phyloP scores from a whole-genome alignment of 2,113 vertebrate species.

The Lophius piscatorius region DNA sequence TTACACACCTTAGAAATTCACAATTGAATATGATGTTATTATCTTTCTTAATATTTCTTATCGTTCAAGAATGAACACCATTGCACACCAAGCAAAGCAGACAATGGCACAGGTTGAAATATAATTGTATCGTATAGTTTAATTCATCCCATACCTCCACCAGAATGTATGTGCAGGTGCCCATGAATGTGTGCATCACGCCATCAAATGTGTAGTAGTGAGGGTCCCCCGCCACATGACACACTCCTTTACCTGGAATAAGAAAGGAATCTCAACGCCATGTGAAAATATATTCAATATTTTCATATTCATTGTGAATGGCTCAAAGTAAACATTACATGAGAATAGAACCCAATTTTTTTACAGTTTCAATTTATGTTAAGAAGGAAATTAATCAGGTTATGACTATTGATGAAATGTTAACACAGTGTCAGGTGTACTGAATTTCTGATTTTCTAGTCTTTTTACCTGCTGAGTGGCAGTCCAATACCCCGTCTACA shows the following conservation, averaged over 20 bases:
- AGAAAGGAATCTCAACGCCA: neutral
- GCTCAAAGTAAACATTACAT: neutral
- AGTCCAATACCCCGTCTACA: constrained; percentile 84
- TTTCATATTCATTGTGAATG: neutral
- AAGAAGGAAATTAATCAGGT: neutral
- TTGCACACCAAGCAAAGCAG: too few species aligned
- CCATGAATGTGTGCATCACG: constrained; percentile 88
- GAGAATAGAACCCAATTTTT: neutral
- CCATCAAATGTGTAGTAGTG: constrained; percentile 92
- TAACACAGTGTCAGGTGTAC: fast-evolving
- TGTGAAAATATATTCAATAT: neutral
- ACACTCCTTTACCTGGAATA: constrained; percentile 82
- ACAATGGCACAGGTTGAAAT: neutral
- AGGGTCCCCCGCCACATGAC: constrained; percentile 88
- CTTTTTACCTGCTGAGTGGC: constrained; percentile 83
- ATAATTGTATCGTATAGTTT: neutral
- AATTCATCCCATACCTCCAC: constrained; percentile 68
- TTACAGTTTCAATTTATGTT: neutral
- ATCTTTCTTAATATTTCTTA: neutral
- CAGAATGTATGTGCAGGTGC: constrained; percentile 91
- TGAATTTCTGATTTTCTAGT: neutral
- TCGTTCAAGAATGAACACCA: neutral
- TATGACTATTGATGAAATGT: neutral
- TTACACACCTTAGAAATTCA: constrained; percentile 68
- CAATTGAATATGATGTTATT: neutral